These are phyloP conservation scores for Eurois occulta DNA, from an alignment of 2,888 invertebrate genomes.

Conservation along the genomic window DNA sequence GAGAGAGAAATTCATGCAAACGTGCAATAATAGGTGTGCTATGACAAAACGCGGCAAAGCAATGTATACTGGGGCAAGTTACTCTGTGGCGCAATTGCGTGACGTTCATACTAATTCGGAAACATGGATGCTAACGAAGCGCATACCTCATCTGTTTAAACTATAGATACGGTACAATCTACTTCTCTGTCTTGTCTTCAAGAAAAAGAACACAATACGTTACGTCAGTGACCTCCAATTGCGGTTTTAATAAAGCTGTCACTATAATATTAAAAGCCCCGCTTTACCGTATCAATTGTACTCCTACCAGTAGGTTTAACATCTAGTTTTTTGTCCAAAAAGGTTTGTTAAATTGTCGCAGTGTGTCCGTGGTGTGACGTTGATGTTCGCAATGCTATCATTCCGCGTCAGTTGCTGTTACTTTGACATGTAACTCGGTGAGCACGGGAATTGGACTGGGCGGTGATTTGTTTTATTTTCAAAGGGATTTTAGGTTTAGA, in stretches of 20 bases:
- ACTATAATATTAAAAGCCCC: background rate
- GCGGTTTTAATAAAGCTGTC: background rate
- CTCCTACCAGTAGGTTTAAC: background rate
- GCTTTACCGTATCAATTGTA: constrained; percentile 3
- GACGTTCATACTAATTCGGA: background rate
- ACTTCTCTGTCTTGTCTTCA: background rate
- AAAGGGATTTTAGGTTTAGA: background rate
- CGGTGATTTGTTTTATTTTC: constrained; percentile 25
- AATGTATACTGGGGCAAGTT: background rate
- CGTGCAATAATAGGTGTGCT: background rate
- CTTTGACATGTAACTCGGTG: constrained; percentile 40
- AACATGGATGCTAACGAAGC: background rate
- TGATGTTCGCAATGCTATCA: constrained; percentile 42
- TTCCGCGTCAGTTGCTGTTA: constrained; percentile 40
- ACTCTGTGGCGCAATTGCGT: background rate
- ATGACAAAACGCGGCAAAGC: background rate
- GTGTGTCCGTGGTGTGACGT: constrained; percentile 21
- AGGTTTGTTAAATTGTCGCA: constrained; percentile 30
- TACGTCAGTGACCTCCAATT: background rate
- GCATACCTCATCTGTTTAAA: background rate
- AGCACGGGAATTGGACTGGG: constrained; percentile 23
- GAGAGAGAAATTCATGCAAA: background rate
- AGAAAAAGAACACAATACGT: background rate
- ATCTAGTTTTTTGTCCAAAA: constrained; percentile 31
- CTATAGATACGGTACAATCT: background rate